phyloP scores from a whole-genome alignment of 2,113 vertebrate genomes.

The Varanus salvator region DNA sequence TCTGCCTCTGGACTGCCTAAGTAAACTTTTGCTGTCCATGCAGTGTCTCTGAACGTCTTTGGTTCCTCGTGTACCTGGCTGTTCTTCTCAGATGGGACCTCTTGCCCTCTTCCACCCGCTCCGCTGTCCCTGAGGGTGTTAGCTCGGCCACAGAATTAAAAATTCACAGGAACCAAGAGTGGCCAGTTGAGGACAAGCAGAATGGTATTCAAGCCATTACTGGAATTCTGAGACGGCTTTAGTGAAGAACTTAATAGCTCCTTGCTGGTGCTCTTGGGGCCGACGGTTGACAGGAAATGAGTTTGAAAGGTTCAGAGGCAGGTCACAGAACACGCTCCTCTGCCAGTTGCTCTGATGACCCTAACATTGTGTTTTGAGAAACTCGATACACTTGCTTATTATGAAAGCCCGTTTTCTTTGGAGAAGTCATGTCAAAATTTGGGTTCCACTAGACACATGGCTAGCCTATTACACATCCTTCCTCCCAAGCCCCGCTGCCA shows the following conservation, averaged over 20 bases:
- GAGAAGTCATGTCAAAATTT: constrained; percentile 68
- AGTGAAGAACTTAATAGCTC: constrained; percentile 72
- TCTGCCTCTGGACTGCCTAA: constrained; percentile 14
- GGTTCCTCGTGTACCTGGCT: constrained; percentile 23
- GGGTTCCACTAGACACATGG: constrained; percentile 61
- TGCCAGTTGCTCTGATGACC: constrained; percentile 84
- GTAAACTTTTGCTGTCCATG: constrained; percentile 11
- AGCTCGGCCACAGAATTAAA: constrained; percentile 35
- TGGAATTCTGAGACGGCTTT: constrained; percentile 82
- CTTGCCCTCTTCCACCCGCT: constrained; percentile 47
- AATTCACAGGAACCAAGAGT: constrained; percentile 47
- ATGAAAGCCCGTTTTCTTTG: constrained; percentile 72
- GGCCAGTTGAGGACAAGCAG: constrained; percentile 73
- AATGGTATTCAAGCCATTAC: constrained; percentile 83
- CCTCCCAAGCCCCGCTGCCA: constrained; percentile 26
- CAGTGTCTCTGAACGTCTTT: not conserved
- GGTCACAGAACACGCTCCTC: constrained; percentile 75
- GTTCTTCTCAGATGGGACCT: constrained; percentile 42
- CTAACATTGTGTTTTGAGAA: constrained; percentile 82
- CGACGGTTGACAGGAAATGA: constrained; percentile 83
- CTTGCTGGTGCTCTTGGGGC: constrained; percentile 78
- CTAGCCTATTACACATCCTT: constrained; percentile 62
- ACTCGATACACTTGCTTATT: constrained; percentile 77
- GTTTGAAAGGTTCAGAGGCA: constrained; percentile 76
- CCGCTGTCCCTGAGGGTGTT: constrained; percentile 35